phyloP scores from a whole-genome alignment of 2,888 invertebrate species.

The Pristionchus fissidentatus region DNA sequence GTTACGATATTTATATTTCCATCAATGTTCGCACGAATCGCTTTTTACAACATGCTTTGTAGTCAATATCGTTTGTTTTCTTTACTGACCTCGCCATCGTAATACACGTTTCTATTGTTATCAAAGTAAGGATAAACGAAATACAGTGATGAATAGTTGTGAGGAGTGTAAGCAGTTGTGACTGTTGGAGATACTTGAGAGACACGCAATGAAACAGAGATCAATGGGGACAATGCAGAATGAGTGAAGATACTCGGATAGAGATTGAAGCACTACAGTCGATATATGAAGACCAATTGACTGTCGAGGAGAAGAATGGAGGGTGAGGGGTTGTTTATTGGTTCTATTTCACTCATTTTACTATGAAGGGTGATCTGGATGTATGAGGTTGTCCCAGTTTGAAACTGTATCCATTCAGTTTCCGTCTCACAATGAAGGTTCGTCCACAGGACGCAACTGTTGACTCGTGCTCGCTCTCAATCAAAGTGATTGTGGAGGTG shows the following conservation, averaged over 20 bases:
- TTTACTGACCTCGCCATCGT: background rate
- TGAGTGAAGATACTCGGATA: conserved; percentile 50
- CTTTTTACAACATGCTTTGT: background rate
- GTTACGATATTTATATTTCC: conserved; percentile 18
- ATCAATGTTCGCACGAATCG: background rate
- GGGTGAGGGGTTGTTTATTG: conserved; percentile 28
- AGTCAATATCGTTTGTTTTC: conserved; percentile 22
- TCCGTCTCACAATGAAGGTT: conserved; percentile 45
- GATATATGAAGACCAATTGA: conserved; percentile 52
- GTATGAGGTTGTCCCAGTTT: background rate
- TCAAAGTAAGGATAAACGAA: background rate
- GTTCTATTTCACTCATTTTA: background rate
- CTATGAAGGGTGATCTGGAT: background rate
- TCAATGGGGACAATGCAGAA: background rate
- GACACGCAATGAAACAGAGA: background rate
- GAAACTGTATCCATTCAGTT: conserved; percentile 16
- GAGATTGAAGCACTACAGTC: conserved; percentile 53
- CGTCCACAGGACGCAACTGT: conserved; percentile 39
- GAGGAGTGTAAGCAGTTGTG: background rate
- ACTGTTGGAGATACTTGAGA: conserved; percentile 35
- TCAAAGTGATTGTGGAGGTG: conserved; percentile 31
- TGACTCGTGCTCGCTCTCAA: conserved; percentile 47
- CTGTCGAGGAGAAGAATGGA: conserved; percentile 46
- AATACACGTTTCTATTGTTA: conserved; percentile 8
- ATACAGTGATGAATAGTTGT: background rate